Percentiles rank a stretch among this genome's conserved stretches.
Evolutionary conservation across 2,113 vertebrate genomes (phyloP).

Genomic region (Aphelocoma coerulescens): DNA sequence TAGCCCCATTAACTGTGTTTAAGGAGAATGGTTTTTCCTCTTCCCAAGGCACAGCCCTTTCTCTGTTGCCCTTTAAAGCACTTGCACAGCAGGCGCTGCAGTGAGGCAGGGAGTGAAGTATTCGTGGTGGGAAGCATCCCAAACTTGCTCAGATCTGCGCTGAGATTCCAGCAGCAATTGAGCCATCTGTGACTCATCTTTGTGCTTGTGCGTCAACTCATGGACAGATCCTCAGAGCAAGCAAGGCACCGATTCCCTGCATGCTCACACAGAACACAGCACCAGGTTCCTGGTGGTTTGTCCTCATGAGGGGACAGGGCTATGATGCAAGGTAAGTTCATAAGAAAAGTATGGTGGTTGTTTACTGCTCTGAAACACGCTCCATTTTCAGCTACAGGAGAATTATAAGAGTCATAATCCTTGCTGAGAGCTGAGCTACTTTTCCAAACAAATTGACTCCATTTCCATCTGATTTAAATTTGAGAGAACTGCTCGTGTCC

Average conservation of each 20-base stretch:
- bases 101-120: slow-evolving; percentile 13
- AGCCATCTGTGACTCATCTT: slow-evolving; percentile 50
- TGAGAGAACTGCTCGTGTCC: neutral
- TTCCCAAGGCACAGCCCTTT: neutral
- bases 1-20: neutral
- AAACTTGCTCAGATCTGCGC: neutral
- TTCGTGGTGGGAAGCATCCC: neutral
- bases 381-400: neutral
- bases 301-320: neutral
- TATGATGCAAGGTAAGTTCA: neutral
- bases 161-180: neutral
- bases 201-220: neutral
- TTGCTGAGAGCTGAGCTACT: neutral
- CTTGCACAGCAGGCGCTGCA: slow-evolving; percentile 18
- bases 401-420: neutral
- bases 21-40: neutral
- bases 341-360: neutral
- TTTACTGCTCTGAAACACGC: neutral
- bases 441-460: slow-evolving; percentile 26
- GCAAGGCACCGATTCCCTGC: neutral
- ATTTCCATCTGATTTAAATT: slow-evolving; percentile 55
- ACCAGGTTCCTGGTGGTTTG: neutral
- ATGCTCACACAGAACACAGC: neutral
- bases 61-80: neutral
- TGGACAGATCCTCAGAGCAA: neutral